Evolutionary conservation across 2,113 vertebrate species (phyloP).

Genomic region (Ceuthmochares aereus): DNA sequence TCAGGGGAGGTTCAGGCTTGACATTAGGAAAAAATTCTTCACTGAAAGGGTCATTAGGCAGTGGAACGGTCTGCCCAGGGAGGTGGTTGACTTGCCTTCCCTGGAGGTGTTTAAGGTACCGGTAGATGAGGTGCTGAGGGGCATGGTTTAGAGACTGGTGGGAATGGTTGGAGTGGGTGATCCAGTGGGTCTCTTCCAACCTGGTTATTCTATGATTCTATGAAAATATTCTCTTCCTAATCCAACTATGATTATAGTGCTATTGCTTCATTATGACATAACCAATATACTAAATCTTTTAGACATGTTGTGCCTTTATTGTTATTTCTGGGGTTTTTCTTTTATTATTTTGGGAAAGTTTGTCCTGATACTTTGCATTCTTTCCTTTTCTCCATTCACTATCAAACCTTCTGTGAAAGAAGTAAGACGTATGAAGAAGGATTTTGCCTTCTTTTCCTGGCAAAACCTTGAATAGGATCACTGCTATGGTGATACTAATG

Average conservation of each 20-base stretch:
- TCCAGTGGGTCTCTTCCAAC: too few relatives aligned
- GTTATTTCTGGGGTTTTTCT: not conserved
- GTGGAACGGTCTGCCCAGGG: too few relatives aligned
- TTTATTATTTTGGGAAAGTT: not conserved
- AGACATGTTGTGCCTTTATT: not conserved
- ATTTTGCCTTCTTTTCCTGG: not conserved
- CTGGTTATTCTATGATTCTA: too few relatives aligned
- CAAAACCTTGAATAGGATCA: fast-evolving
- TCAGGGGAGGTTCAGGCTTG: too few relatives aligned
- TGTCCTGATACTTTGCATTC: not conserved
- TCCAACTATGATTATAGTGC: not conserved
- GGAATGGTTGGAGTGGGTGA: too few relatives aligned
- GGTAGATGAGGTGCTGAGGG: too few relatives aligned
- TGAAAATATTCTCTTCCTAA: not conserved
- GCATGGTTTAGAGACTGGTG: too few relatives aligned
- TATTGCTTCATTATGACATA: not conserved
- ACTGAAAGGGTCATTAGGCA: too few relatives aligned
- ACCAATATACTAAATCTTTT: not conserved
- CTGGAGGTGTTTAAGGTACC: too few relatives aligned
- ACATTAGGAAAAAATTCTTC: too few relatives aligned
- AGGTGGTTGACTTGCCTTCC: too few relatives aligned
- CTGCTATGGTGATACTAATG: not conserved
- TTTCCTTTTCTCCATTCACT: not conserved
- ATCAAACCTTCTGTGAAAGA: not conserved
- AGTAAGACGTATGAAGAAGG: not conserved